A percentile compares a stretch with the other conserved stretches of the same genome.
Conservation (phyloP, 2,888 invertebrate species). For the Caenorhabditis auriculariae region DNA sequence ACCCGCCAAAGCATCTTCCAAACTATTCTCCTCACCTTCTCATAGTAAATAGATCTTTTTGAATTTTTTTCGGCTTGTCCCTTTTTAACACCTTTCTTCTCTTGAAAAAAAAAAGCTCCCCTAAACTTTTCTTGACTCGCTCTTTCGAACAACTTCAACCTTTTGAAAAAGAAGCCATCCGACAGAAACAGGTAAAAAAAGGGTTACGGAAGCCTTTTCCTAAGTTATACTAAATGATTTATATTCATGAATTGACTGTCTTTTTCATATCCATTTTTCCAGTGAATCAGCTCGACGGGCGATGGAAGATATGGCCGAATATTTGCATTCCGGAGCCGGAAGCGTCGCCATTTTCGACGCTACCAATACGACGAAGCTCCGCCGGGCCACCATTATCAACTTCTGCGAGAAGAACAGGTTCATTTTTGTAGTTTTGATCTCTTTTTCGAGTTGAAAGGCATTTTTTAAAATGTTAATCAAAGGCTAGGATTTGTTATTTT, state of each 20-base stretch:
- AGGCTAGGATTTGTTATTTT: background rate
- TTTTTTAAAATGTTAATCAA: slow-evolving; percentile 62
- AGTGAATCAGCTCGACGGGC: slow-evolving; percentile 89
- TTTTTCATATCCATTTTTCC: slow-evolving; percentile 7
- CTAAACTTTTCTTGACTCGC: background rate
- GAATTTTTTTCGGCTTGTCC: too few relatives aligned
- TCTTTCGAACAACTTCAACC: background rate
- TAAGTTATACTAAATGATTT: background rate
- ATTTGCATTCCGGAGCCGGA: slow-evolving; percentile 74
- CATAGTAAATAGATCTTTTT: too few relatives aligned
- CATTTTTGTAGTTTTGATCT: background rate
- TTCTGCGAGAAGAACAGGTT: slow-evolving; percentile 38
- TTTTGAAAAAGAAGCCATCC: too few relatives aligned
- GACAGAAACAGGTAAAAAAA: too few relatives aligned
- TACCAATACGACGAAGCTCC: slow-evolving; percentile 83
- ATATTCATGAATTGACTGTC: too few relatives aligned
- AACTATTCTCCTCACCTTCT: too few relatives aligned
- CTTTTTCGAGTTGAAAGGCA: too few relatives aligned
- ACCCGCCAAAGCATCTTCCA: too few relatives aligned
- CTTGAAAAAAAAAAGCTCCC: too few relatives aligned
- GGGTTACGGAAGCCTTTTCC: too few relatives aligned
- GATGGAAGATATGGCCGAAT: slow-evolving; percentile 86
- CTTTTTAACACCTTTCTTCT: too few relatives aligned
- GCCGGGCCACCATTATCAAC: slow-evolving; percentile 31
- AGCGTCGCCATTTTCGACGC: slow-evolving; percentile 95